Evolutionary conservation across 2,888 invertebrate species (phyloP).

Genomic region (Caenorhabditis afra): DNA sequence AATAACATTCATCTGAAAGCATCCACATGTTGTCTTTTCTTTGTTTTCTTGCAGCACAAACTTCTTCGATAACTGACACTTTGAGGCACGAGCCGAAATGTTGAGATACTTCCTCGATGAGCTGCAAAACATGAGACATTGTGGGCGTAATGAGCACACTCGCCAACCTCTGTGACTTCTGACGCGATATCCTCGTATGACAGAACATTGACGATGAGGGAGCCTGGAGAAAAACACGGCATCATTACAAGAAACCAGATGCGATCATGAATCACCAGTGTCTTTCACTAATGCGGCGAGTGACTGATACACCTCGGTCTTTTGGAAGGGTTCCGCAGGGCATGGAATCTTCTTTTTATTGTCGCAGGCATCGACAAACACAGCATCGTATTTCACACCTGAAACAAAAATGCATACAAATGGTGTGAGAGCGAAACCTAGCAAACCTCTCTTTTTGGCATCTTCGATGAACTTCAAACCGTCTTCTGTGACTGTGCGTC

Average conservation of each 20-base stretch:
- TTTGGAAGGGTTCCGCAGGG: conserved; percentile 67
- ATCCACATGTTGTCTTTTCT: not conserved
- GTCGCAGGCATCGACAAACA: conserved; percentile 77
- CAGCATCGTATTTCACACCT: conserved; percentile 69
- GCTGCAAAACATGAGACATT: conserved; percentile 24
- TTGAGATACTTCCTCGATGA: conserved; percentile 40
- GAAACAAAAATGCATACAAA: conserved; percentile 12
- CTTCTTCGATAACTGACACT: conserved; percentile 56
- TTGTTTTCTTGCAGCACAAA: not conserved
- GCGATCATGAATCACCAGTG: conserved; percentile 24
- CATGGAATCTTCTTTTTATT: conserved; percentile 68
- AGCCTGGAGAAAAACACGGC: conserved; percentile 33
- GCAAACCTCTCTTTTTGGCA: conserved; percentile 60
- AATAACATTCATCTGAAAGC: conserved; percentile 50
- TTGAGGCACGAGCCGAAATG: conserved; percentile 57
- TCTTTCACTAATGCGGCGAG: conserved; percentile 52
- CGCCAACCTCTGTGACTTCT: conserved; percentile 23
- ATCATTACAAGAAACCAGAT: not conserved
- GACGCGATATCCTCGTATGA: conserved; percentile 37
- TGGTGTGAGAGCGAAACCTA: not conserved
- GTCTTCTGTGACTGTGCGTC: conserved; percentile 68
- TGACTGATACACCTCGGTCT: conserved; percentile 37
- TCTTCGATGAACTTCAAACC: conserved; percentile 69
- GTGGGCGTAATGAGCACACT: not conserved
- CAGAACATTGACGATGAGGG: conserved; percentile 59